Evolutionary conservation across 1,140 invertebrate species (phyloP).

Genomic region (Anastrepha ludens): DNA sequence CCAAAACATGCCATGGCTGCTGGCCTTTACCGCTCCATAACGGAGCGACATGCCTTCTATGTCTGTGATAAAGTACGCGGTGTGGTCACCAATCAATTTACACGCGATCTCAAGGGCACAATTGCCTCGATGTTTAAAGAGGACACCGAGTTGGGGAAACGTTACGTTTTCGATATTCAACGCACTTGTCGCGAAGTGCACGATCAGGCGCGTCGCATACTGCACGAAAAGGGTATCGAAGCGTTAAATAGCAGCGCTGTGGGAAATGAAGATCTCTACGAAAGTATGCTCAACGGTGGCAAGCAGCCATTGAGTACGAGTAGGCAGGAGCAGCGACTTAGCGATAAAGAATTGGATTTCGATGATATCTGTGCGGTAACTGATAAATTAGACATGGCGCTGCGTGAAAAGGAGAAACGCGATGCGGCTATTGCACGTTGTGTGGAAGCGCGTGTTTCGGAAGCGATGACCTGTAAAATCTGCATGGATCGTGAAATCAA

Average conservation of each 20-base stretch:
- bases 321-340: neutral
- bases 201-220: constrained; percentile 86
- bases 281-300: constrained; percentile 13
- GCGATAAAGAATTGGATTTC: neutral
- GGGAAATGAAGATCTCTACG: constrained; percentile 19
- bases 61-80: constrained; percentile 92
- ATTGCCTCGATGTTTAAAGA: constrained; percentile 93
- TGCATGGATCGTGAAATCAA: constrained; percentile 88
- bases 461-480: constrained; percentile 86
- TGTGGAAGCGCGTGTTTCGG: constrained; percentile 76
- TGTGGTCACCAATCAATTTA: constrained; percentile 91
- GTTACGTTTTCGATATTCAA: constrained; percentile 92
- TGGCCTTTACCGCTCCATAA: constrained; percentile 89
- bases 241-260: constrained; percentile 31
- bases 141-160: constrained; percentile 88
- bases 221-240: constrained; percentile 78
- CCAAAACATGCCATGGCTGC: constrained; percentile 85
- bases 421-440: constrained; percentile 73
- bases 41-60: constrained; percentile 93
- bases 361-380: constrained; percentile 64
- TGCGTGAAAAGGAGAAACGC: constrained; percentile 71
- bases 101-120: constrained; percentile 92
- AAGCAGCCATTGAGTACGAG: neutral
- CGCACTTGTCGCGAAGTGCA: constrained; percentile 91
- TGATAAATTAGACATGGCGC: constrained; percentile 71